Evolutionary conservation across 2,797 vertebrate genomes (phyloP).

Genomic region (Catamblyrhynchus diadema): DNA sequence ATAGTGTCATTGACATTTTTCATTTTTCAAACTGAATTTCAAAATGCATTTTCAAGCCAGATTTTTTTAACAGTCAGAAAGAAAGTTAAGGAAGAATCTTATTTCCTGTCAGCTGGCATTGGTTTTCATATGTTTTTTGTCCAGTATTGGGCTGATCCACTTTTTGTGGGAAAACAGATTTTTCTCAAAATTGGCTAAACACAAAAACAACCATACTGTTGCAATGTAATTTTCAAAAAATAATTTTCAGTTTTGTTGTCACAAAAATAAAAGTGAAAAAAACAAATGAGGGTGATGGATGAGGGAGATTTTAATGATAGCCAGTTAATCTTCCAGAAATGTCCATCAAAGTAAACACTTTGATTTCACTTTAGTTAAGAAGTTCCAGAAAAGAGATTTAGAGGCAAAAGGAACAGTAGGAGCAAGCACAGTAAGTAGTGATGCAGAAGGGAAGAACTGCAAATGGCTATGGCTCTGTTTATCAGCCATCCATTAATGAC

Average conservation of each 20-base stretch:
- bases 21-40: constrained; percentile 10
- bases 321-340: background rate
- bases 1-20: background rate
- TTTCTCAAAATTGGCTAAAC: background rate
- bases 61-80: background rate
- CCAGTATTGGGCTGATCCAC: background rate
- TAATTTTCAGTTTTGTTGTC: background rate
- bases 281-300: background rate
- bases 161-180: background rate
- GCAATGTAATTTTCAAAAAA: background rate
- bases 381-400: background rate
- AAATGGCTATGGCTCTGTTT: background rate
- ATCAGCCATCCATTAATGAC: background rate
- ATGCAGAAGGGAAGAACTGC: background rate
- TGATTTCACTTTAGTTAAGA: background rate
- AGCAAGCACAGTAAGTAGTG: background rate
- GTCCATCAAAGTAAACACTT: background rate
- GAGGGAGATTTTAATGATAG: background rate
- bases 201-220: background rate
- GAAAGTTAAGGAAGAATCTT: background rate
- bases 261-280: background rate
- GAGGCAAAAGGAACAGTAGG: background rate
- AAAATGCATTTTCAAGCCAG: background rate
- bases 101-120: background rate
- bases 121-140: background rate